These are phyloP conservation scores for Elgonia sp. DNA, from an alignment of 2,888 invertebrate genomes.

Conservation along the genomic window DNA sequence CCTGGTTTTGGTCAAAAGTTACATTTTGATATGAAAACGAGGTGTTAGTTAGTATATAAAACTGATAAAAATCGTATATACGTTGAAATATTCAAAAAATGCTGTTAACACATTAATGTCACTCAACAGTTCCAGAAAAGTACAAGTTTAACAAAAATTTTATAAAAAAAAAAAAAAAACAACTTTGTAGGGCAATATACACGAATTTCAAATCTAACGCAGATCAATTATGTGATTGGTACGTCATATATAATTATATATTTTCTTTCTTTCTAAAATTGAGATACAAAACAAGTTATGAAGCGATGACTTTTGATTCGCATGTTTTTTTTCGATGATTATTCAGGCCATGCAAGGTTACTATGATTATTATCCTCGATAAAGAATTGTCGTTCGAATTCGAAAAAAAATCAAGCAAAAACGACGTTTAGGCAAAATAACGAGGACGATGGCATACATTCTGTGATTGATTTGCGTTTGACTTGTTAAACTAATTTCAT, in stretches of 20 bases:
- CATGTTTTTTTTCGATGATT: too few species aligned
- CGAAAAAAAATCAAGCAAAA: slow-evolving; percentile 75
- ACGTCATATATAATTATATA: slow-evolving; percentile 43
- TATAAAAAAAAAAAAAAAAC: not conserved
- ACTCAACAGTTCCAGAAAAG: not conserved
- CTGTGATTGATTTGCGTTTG: slow-evolving; percentile 47
- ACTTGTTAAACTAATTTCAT: slow-evolving; percentile 13
- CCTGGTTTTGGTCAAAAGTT: slow-evolving; percentile 70
- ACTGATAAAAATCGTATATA: slow-evolving; percentile 51
- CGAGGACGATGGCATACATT: slow-evolving; percentile 74
- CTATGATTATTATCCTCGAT: slow-evolving; percentile 53
- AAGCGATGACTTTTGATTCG: too few species aligned
- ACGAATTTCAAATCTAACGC: slow-evolving; percentile 43
- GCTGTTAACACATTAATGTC: too few species aligned
- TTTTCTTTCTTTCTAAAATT: slow-evolving; percentile 31
- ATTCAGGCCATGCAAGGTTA: not conserved
- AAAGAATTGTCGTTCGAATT: slow-evolving; percentile 51
- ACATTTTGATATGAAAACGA: slow-evolving; percentile 69
- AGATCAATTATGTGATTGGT: slow-evolving; percentile 38
- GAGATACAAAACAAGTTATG: slow-evolving; percentile 6
- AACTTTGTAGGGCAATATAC: not conserved
- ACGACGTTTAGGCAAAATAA: slow-evolving; percentile 31
- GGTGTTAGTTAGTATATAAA: slow-evolving; percentile 56
- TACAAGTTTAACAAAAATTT: slow-evolving; percentile 1
- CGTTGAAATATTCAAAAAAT: too few species aligned